Percentiles rank a stretch among this genome's conserved stretches.
These are phyloP conservation scores for Doris montereyensis DNA, from an alignment of 2,888 invertebrate species.

Conservation along the genomic window DNA sequence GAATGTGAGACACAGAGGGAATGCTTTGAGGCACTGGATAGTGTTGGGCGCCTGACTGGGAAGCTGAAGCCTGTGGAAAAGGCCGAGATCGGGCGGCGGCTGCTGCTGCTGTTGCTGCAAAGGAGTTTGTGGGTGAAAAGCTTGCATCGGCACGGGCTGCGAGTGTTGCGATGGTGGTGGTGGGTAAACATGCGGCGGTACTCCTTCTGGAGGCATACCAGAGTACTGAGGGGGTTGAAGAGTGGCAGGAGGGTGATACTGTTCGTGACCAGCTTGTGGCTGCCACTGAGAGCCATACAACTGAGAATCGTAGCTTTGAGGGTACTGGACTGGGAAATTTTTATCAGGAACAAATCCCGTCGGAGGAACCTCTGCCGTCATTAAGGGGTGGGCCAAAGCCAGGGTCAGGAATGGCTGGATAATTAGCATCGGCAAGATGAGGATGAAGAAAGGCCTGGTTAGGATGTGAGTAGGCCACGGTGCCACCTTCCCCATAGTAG, in stretches of 20 bases:
- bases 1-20: not conserved
- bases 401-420: not conserved
- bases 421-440: not conserved
- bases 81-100: not conserved
- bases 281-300: slow-evolving; percentile 26
- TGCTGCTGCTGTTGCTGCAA: slow-evolving; percentile 32
- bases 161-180: slow-evolving; percentile 2
- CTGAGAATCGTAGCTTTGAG: slow-evolving; percentile 27
- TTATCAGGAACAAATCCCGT: slow-evolving; percentile 14
- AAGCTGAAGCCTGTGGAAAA: slow-evolving; percentile 7
- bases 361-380: not conserved
- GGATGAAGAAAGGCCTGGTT: too few relatives aligned
- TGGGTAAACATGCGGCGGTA: not conserved
- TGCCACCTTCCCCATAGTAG: too few relatives aligned
- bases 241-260: slow-evolving; percentile 3
- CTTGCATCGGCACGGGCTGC: not conserved
- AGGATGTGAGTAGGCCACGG: too few relatives aligned
- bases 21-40: not conserved
- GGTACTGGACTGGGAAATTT: slow-evolving; percentile 10
- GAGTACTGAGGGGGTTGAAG: slow-evolving; percentile 24
- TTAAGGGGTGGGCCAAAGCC: slow-evolving; percentile 3
- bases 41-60: not conserved
- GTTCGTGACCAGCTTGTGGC: not conserved
- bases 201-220: not conserved
- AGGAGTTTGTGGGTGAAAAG: not conserved